Percentiles rank a stretch among this genome's conserved stretches.
These are phyloP conservation scores for Mustelus asterias DNA, from an alignment of 2,113 vertebrate species.

Conservation along the genomic window DNA sequence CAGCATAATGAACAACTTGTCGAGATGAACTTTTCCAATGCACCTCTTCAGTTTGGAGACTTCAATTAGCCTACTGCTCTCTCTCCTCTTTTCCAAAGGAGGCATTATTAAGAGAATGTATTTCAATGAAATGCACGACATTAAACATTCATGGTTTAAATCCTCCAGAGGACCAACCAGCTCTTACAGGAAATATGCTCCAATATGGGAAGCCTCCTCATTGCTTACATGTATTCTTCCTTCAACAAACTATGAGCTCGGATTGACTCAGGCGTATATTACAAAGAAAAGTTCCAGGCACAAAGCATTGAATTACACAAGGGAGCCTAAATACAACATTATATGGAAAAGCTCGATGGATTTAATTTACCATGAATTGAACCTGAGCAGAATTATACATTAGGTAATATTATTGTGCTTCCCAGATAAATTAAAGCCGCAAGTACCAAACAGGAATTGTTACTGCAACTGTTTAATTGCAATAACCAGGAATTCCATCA, in stretches of 20 bases:
- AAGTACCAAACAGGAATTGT: not conserved
- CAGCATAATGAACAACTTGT: not conserved
- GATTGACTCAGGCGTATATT: not conserved
- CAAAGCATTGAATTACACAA: slow-evolving; percentile 30
- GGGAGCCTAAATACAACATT: not conserved
- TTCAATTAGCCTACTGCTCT: not conserved
- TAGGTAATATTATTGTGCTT: not conserved
- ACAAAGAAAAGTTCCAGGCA: not conserved
- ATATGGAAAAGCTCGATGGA: not conserved
- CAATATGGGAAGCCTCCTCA: not conserved
- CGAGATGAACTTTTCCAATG: not conserved
- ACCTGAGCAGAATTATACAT: not conserved
- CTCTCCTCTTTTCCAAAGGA: not conserved
- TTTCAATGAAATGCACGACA: not conserved
- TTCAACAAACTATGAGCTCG: not conserved
- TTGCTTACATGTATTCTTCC: slow-evolving; percentile 5
- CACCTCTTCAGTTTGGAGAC: not conserved
- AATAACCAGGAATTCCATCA: not conserved
- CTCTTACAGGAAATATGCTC: not conserved
- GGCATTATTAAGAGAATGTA: not conserved
- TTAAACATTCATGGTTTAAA: slow-evolving; percentile 29
- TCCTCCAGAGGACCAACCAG: not conserved
- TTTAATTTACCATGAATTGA: slow-evolving; percentile 1
- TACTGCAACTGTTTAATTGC: not conserved
- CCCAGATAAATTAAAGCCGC: not conserved